phyloP scores from a whole-genome alignment of 2,888 invertebrate species.

The Spilosoma lubricipeda region DNA sequence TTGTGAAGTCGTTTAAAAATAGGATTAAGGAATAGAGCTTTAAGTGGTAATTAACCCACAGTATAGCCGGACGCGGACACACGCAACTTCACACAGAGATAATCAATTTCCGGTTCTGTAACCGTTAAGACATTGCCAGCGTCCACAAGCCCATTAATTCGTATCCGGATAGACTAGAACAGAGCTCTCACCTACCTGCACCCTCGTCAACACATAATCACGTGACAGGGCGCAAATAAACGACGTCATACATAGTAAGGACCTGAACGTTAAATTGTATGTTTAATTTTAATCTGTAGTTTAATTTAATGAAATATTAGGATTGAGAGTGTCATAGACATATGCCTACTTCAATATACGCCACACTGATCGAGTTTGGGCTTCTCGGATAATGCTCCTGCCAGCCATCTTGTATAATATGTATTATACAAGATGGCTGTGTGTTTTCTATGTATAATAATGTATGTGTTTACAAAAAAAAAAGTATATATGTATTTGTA shows the following conservation, averaged over 20 bases:
- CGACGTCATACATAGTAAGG: not conserved
- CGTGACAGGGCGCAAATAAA: conserved; percentile 3
- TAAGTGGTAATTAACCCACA: not conserved
- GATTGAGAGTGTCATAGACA: not conserved
- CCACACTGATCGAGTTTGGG: too few relatives aligned
- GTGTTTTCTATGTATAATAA: too few relatives aligned
- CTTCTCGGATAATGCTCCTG: too few relatives aligned
- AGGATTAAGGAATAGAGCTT: not conserved
- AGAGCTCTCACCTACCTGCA: not conserved
- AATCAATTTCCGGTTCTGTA: not conserved
- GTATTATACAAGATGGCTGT: too few relatives aligned
- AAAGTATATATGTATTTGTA: too few relatives aligned
- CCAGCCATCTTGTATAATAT: too few relatives aligned
- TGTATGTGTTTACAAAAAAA: too few relatives aligned
- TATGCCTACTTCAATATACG: too few relatives aligned
- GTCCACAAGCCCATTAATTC: not conserved
- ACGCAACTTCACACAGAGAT: not conserved
- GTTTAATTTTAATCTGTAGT: not conserved
- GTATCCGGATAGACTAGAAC: not conserved
- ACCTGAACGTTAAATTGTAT: not conserved
- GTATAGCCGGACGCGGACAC: not conserved
- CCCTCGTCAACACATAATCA: conserved; percentile 4
- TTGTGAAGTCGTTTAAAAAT: too few relatives aligned
- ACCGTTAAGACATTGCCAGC: not conserved
- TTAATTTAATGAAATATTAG: not conserved